Evolutionary conservation across 2,888 invertebrate genomes (phyloP).

Genomic region (Acheta domesticus): DNA sequence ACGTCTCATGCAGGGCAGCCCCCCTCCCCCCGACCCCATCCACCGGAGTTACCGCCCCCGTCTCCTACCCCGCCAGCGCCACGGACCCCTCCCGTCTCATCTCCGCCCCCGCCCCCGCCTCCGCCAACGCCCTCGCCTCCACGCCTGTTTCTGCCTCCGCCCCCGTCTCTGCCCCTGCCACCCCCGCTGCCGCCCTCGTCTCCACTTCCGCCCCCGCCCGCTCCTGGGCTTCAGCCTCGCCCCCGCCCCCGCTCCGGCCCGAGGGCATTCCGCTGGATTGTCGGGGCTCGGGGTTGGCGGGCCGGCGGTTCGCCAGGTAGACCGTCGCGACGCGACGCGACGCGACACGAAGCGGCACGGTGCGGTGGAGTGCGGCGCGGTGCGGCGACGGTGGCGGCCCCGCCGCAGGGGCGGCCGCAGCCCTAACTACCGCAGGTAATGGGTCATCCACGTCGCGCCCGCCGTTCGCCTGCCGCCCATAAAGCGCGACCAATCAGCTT

Average conservation of each 20-base stretch:
- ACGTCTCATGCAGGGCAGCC: background rate
- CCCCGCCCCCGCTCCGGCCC: background rate
- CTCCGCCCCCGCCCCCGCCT: background rate
- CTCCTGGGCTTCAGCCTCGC: background rate
- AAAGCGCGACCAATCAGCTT: slow-evolving; percentile 18
- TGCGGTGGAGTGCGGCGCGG: too few relatives aligned
- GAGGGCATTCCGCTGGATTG: background rate
- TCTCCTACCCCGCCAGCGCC: background rate
- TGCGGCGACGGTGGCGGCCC: background rate
- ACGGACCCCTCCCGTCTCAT: background rate
- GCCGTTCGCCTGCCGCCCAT: slow-evolving; percentile 1
- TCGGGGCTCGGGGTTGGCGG: background rate
- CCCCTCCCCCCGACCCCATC: background rate
- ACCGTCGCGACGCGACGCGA: background rate
- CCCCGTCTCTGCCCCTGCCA: background rate
- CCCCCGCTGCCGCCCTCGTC: background rate
- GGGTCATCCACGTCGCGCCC: slow-evolving; percentile 1
- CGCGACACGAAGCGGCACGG: too few relatives aligned
- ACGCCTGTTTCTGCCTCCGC: background rate
- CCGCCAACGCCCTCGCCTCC: too few relatives aligned
- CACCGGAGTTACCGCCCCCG: background rate
- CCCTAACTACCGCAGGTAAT: background rate
- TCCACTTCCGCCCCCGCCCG: background rate
- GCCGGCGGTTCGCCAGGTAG: background rate
- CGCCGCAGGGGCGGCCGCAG: background rate